Base-by-base conservation (phyloP, 2,113 vertebrate genomes). In the Pelobates fuscus region DNA sequence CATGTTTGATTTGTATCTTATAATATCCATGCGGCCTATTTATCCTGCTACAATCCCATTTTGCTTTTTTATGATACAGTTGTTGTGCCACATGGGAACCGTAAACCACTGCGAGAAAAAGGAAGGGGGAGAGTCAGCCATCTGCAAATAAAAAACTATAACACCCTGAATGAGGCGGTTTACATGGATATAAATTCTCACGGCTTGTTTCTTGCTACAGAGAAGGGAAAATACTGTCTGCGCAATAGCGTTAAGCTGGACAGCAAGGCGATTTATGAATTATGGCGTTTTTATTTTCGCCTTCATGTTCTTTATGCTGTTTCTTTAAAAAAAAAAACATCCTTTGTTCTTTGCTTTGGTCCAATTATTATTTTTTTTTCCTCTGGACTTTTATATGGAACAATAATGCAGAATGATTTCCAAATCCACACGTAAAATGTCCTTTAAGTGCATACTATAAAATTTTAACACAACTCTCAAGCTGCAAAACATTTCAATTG, bases 1-100 rank as follows among this genome's bases (percentile, higher is more conserved):
- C 60, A 21, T 63, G n/a, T 63, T 63, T 63, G 60, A 63, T 63
- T 63, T 63, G 60, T 37, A 63, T 63, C 60, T 30, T 29, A 63
- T 37, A 63, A 37, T 63, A 20, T 63, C 60, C 8, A 63, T 63
- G 27, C 29, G n/a, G 60, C 18, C 14, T 63, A 29, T 63, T 63
- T 63, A 63, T 37, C 60, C 30, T 37, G 18, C 60, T 5, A 37
- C 30, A 37, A 63, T 20, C 30, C 60, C 60, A 37, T 37, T 63
- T 63, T 20, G n/a, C 60, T 63, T 63, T 29, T 63, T 63, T 63
- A 63, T 63, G 60, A 26, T 37, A 30, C 60, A 63, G 60, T 32
- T 18, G n/a, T 63, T 37, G 29, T 17, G 60, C 60, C 30, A 37
- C n/a, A 32, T 12, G 60, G 60, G 60, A 37, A 37, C 60, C 20